A percentile compares a stretch with the other conserved stretches of the same genome.
These are phyloP conservation scores for Anguilla megastoma DNA, from an alignment of 2,797 vertebrate species.

Conservation along the genomic window DNA sequence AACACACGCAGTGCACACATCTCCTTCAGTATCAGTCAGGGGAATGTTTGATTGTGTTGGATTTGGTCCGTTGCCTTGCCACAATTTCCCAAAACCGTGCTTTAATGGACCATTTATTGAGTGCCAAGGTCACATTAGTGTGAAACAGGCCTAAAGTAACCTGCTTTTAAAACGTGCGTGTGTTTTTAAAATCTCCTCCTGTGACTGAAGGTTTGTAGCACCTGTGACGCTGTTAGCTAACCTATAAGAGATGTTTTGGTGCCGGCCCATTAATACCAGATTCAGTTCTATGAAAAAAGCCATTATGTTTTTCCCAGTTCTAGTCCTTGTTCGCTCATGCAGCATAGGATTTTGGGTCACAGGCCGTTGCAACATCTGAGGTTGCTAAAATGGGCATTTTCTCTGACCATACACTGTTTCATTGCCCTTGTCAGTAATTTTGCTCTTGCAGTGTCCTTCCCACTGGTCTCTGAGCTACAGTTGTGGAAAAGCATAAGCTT, in stretches of 20 bases:
- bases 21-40: not conserved
- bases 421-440: not conserved
- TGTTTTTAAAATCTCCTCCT: not conserved
- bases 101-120: conserved; percentile 1
- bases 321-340: not conserved
- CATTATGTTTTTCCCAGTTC: not conserved
- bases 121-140: not conserved
- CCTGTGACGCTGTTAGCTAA: not conserved
- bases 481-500: not conserved
- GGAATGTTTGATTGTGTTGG: not conserved
- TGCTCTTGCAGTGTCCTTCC: not conserved
- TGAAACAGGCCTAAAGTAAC: not conserved
- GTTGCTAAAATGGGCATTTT: not conserved
- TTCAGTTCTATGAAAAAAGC: not conserved
- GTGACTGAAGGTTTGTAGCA: not conserved
- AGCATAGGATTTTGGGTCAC: not conserved
- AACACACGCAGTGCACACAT: not conserved
- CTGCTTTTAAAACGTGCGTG: not conserved
- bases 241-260: not conserved
- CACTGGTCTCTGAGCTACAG: not conserved
- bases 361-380: not conserved
- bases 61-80: not conserved
- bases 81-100: not conserved
- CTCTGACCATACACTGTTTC: not conserved
- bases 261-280: not conserved